A percentile compares a stretch with the other conserved stretches of the same genome.
phyloP scores from a whole-genome alignment of 2,113 vertebrate genomes.

The Grus americana region DNA sequence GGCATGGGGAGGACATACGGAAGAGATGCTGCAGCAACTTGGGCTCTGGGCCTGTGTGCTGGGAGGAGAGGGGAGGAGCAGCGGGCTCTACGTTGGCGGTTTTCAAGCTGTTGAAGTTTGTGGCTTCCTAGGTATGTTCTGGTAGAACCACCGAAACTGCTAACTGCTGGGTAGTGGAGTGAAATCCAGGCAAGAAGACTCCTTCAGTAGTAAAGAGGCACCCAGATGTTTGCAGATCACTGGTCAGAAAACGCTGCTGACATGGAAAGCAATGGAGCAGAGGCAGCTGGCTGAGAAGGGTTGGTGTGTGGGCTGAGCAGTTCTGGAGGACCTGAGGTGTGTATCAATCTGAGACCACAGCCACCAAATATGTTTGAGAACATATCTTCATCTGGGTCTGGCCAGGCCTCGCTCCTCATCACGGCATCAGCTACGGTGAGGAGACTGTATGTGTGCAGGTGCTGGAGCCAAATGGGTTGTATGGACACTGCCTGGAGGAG shows the following conservation, averaged over 20 bases:
- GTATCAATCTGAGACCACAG: neutral
- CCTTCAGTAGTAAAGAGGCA: neutral
- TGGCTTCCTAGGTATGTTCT: neutral
- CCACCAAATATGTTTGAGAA: neutral
- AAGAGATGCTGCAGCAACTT: neutral
- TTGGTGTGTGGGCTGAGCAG: fast-evolving
- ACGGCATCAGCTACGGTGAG: neutral
- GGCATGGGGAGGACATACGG: neutral
- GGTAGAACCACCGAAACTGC: neutral
- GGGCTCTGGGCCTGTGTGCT: neutral
- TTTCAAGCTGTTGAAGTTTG: neutral
- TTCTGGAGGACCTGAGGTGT: neutral
- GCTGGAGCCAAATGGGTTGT: neutral
- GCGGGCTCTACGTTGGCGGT: neutral
- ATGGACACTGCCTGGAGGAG: neutral
- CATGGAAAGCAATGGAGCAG: neutral
- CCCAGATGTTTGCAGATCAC: neutral
- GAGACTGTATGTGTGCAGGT: fast-evolving
- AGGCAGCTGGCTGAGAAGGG: neutral
- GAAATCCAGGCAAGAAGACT: neutral
- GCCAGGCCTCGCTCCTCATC: neutral
- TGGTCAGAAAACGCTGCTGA: neutral
- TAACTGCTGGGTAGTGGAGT: neutral
- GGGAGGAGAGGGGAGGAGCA: neutral
- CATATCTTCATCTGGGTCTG: fast-evolving